phyloP scores from a whole-genome alignment of 2,888 invertebrate species.

The Synanthedon andrenaeformis region DNA sequence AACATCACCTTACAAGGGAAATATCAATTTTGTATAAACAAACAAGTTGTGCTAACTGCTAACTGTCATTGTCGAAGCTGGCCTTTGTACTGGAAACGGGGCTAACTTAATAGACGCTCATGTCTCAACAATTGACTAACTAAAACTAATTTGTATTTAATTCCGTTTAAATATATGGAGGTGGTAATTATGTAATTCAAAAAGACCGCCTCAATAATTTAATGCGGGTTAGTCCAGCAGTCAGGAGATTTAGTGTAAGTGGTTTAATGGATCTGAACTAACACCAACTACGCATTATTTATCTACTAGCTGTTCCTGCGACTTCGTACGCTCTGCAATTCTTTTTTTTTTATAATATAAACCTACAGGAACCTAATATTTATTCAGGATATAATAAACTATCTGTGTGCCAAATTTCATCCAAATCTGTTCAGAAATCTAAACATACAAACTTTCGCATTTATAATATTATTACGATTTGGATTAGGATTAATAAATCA shows the following conservation, averaged over 20 bases:
- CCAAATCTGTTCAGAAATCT: no score
- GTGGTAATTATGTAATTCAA: background rate
- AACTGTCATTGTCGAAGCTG: slow-evolving; percentile 47
- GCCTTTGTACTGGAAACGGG: slow-evolving; percentile 32
- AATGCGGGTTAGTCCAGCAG: background rate
- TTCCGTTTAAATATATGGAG: slow-evolving; percentile 13
- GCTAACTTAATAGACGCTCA: slow-evolving; percentile 39
- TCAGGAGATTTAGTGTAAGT: background rate
- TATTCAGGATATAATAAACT: no score
- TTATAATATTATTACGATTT: no score
- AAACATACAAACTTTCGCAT: no score
- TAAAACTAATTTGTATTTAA: slow-evolving; percentile 13
- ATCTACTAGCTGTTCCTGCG: no score
- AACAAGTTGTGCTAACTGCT: slow-evolving; percentile 25
- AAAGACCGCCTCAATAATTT: background rate
- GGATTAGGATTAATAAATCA: no score
- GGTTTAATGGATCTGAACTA: no score
- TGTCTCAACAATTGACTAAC: slow-evolving; percentile 31
- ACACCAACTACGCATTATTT: no score
- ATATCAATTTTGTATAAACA: slow-evolving; percentile 1
- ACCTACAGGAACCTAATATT: no score
- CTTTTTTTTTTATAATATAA: no score
- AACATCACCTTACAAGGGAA: background rate
- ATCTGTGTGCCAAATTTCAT: no score
- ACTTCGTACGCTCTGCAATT: no score